Base-by-base conservation (phyloP, 2,797 vertebrate species). In the Cyclopterus lumpus region DNA sequence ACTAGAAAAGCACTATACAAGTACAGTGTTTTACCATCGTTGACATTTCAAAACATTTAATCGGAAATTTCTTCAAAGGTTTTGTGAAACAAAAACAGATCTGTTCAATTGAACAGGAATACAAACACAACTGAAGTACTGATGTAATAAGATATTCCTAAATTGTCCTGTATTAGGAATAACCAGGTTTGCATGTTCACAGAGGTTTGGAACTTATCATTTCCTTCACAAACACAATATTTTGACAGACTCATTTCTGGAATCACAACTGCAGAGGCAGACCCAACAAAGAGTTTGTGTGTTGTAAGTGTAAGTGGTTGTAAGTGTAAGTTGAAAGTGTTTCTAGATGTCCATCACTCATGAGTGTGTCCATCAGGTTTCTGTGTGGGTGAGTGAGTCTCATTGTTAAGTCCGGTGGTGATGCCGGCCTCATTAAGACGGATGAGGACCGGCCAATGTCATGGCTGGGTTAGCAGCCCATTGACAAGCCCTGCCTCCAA, bases 371-470 rank as follows among this genome's bases (percentile, higher is more conserved):
- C 70, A 58, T 74, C 64, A 14, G 72, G 80, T 71, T 46, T 60
- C 30, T 5, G 44, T 8, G 30, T 16, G 36, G 62, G 63, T 68
- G 62, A 77, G 68, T 18, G 68, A 54, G 69, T 80, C 89, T 90
- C 90, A 92, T 93, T 92, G 87, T 82, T 79, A 58, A 93, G 89
- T 91, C 88, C 71, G 42, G 79, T 78, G 83, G 84, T 84, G 89
- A 83, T 67, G 86, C 88, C 9, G 42, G 77, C 81, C 91, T 94
- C 91, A 94, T 94, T 94, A 93, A 94, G 89, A 93, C 90, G 90
- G 92, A 92, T 93, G 93, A 92, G 87, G 88, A 91, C 86, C 60
- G n/a, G 30, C 89, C 68, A 79, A 87, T 93, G 93, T 94, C 92
- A 93, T 82, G 88, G 79, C 89, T 93, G 91, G 91, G 91, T 91